phyloP scores from a whole-genome alignment of 2,888 invertebrate genomes.

The Lasius platythorax region DNA sequence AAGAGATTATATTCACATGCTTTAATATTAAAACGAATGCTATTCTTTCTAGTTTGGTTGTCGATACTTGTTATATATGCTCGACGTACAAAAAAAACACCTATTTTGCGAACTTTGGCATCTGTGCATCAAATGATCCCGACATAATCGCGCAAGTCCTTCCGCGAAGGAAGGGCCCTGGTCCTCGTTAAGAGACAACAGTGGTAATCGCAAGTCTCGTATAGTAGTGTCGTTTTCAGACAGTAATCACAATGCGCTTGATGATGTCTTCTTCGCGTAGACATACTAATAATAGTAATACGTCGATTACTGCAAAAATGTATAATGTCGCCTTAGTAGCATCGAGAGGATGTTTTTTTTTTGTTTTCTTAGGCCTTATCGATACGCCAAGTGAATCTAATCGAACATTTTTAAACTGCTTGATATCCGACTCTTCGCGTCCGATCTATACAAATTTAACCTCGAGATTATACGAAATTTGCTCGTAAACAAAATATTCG shows the following conservation, averaged over 20 bases:
- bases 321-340: constrained; percentile 49
- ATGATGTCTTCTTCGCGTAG: constrained; percentile 73
- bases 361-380: constrained; percentile 63
- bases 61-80: neutral
- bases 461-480: constrained; percentile 1
- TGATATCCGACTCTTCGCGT: constrained; percentile 39
- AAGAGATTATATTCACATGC: neutral
- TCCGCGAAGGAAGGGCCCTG: constrained; percentile 65
- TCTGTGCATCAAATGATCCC: constrained; percentile 56
- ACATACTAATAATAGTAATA: constrained; percentile 61
- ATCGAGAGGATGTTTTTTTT: constrained; percentile 42
- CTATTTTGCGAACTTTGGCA: constrained; percentile 11
- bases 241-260: constrained; percentile 81
- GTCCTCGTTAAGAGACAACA: constrained; percentile 75
- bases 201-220: constrained; percentile 48
- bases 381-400: constrained; percentile 60
- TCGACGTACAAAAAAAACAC: neutral
- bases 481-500: constrained; percentile 10
- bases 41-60: neutral
- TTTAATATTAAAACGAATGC: neutral
- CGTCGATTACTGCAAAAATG: constrained; percentile 70
- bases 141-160: constrained; percentile 57
- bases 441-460: constrained; percentile 11
- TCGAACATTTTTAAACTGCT: constrained; percentile 50
- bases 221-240: constrained; percentile 60